phyloP scores from a whole-genome alignment of 2,113 vertebrate species.

The Oxyruncus cristatus region DNA sequence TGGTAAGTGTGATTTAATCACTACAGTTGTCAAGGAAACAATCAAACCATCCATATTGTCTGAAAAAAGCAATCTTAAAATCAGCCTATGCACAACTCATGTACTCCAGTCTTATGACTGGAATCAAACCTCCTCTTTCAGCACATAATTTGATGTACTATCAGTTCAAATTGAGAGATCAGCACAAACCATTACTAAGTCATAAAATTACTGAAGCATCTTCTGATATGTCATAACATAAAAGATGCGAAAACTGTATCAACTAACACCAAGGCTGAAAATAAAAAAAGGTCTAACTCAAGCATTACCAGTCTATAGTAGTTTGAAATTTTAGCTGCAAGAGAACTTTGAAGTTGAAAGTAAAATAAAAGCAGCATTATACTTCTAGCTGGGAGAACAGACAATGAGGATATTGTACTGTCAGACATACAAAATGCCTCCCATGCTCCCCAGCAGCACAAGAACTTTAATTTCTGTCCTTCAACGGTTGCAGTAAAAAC shows the following conservation, averaged over 20 bases:
- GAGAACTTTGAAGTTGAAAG: slow-evolving; percentile 6
- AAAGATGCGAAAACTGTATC: slow-evolving; percentile 12
- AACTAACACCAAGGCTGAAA: slow-evolving; percentile 6
- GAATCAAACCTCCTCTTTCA: slow-evolving; percentile 11
- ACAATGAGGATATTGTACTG: slow-evolving; percentile 5
- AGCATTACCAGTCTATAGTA: not conserved
- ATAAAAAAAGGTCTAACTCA: not conserved
- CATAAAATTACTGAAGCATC: slow-evolving; percentile 35
- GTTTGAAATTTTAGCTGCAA: no score
- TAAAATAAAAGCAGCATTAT: slow-evolving; percentile 28
- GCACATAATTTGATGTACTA: not conserved
- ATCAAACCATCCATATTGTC: not conserved
- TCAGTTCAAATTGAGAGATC: not conserved
- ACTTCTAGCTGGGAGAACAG: slow-evolving; percentile 41
- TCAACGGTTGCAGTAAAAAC: slow-evolving; percentile 15
- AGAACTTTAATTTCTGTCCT: slow-evolving; percentile 2
- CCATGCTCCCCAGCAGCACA: not conserved
- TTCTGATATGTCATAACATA: slow-evolving; percentile 14
- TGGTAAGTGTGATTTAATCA: not conserved
- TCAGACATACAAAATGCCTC: slow-evolving; percentile 1
- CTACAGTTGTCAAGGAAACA: not conserved
- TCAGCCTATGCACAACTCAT: not conserved
- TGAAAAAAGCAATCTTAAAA: not conserved
- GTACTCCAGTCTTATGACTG: not conserved
- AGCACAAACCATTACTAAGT: slow-evolving; percentile 10